phyloP scores from a whole-genome alignment of 1,140 invertebrate genomes.

The Eupeodes corollae region DNA sequence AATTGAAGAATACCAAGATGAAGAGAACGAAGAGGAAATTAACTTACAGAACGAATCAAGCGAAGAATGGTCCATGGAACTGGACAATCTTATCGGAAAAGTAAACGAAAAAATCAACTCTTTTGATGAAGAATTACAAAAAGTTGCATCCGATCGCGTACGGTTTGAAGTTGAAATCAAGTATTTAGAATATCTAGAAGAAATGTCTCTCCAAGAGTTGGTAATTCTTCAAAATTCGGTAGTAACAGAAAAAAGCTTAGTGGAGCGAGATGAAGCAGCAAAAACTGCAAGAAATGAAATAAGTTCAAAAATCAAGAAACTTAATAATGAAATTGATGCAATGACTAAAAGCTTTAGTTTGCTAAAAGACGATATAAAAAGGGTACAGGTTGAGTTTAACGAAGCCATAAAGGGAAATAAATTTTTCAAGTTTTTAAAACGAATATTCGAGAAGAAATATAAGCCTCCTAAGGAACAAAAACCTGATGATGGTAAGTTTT shows the following conservation, averaged over 20 bases:
- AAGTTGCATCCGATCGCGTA: slow-evolving; percentile 8
- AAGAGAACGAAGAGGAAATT: not conserved
- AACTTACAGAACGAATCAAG: no score
- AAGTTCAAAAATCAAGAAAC: slow-evolving; percentile 40
- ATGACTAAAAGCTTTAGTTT: slow-evolving; percentile 44
- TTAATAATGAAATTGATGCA: slow-evolving; percentile 46
- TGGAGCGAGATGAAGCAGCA: slow-evolving; percentile 45
- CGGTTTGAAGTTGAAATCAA: slow-evolving; percentile 5
- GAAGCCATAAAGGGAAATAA: slow-evolving; percentile 54
- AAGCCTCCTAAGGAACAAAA: slow-evolving; percentile 41
- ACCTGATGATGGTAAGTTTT: slow-evolving; percentile 17
- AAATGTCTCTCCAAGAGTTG: slow-evolving; percentile 67
- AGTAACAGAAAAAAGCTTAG: slow-evolving; percentile 53
- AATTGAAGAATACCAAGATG: slow-evolving; percentile 35
- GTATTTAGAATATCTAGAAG: slow-evolving; percentile 39
- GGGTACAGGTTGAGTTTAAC: slow-evolving; percentile 45
- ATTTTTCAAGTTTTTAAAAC: slow-evolving; percentile 58
- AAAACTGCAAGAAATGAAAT: slow-evolving; percentile 34
- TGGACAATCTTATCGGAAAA: no score
- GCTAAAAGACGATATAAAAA: slow-evolving; percentile 45
- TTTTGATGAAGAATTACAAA: no score
- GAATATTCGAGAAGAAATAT: slow-evolving; percentile 68
- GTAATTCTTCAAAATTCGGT: slow-evolving; percentile 65
- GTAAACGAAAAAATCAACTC: no score
- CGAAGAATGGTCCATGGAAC: no score